Evolutionary conservation across 2,888 invertebrate species (phyloP), one percentile per base, ranked within the genome.

Genomic region (Bellardia bayeri): DNA sequence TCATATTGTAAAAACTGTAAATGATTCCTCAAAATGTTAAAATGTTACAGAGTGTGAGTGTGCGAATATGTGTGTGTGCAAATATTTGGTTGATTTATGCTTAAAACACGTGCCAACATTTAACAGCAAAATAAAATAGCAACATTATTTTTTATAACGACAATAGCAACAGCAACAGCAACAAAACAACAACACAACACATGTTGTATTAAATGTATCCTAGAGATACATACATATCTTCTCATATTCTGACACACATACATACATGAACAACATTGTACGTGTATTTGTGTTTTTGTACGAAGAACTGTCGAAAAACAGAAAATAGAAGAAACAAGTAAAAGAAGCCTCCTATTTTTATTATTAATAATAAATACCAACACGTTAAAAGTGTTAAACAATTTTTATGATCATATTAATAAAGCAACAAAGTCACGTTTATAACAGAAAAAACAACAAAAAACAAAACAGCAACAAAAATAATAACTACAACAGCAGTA

Each of bases 371-470:
- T 87, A 89, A 88, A 89, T 88, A 89, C 89, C 87, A 64, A 87
- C 88, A 89, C 89, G 89, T 89, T 89, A 89, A 86, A 89, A 89
- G 89, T 89, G 89, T 88, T 89, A 89, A 89, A 88, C 87, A 89
- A 87, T 87, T 90, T 90, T 90, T 90, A 90, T 90, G 90, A 90
- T 90, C 88, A 88, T 90, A 90, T 90, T 90, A 90, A 90, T 90
- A 90, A 90, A 90, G 90, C 89, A 90, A 89, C 90, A 90, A 87
- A 90, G 90, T 90, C 90, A 90, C 90, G 90, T 90, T 89, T 87
- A 75, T 81, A 88, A 86, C 86, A 84, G 13, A 30, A 68, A 68
- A 66, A 74, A 66, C 1, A 23, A 23, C 23, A 23, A 23, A 23
- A 23, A 23, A 23, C 23, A 45, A 5, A 51, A 45, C 40, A 64